Conservation (phyloP, 1,140 invertebrate species). For the Paraescarpia echinospica region DNA sequence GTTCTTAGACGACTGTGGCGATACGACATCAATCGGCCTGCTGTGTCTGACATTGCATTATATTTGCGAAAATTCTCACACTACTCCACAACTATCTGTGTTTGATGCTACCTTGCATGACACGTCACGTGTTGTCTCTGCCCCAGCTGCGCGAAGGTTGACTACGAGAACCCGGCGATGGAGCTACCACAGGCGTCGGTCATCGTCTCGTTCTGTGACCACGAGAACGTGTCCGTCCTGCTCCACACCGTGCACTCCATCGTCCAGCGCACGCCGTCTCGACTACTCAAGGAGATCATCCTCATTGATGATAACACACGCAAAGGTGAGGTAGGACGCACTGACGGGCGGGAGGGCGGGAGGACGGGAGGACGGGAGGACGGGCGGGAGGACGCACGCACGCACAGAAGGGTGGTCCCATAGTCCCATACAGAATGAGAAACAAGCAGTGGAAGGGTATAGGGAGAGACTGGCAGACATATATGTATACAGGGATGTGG, state of each 20-base stretch:
- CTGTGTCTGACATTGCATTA: too few species aligned
- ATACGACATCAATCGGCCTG: too few species aligned
- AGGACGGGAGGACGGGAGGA: too few species aligned
- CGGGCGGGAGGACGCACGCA: too few species aligned
- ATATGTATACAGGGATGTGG: too few species aligned
- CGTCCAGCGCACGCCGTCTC: background rate
- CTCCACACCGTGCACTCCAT: constrained; percentile 16
- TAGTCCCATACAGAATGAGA: too few species aligned
- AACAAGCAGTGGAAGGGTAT: too few species aligned
- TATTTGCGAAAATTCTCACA: background rate
- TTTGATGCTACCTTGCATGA: background rate
- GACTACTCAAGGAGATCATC: constrained; percentile 5
- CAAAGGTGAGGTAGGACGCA: background rate
- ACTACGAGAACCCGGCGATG: background rate
- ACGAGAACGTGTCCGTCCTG: background rate
- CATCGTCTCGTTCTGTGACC: background rate
- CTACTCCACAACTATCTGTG: background rate
- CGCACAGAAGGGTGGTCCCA: too few species aligned
- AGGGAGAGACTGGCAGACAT: background rate
- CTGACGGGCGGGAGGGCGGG: background rate
- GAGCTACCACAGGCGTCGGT: background rate
- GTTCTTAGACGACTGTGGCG: background rate
- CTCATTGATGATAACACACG: constrained; percentile 18
- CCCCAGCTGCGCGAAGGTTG: background rate
- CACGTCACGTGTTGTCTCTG: background rate